Evolutionary conservation across 1,140 invertebrate species (phyloP).

Genomic region (Musca vetustissima): DNA sequence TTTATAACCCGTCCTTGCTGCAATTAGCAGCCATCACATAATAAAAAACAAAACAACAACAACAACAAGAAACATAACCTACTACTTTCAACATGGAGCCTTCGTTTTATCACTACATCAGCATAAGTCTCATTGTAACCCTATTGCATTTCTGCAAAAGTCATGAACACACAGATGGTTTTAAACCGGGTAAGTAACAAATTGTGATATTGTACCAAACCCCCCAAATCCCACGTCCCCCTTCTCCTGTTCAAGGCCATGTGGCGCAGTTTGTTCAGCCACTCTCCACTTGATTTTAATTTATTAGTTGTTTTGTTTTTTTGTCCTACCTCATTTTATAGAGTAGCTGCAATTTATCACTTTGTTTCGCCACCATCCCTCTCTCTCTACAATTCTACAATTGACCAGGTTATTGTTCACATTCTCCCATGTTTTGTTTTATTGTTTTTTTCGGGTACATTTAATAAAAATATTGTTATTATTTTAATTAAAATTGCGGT

Average conservation of each 20-base stretch:
- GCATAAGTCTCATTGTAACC: constrained; percentile 35
- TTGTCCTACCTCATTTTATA: too few species aligned
- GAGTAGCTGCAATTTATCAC: too few species aligned
- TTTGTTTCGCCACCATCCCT: too few species aligned
- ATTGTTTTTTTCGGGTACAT: background rate
- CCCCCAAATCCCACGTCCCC: too few species aligned
- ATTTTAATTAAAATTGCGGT: constrained; percentile 17
- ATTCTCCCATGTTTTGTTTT: background rate
- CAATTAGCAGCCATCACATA: background rate
- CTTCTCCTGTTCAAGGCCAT: too few species aligned
- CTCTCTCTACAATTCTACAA: too few species aligned
- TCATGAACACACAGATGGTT: constrained; percentile 48
- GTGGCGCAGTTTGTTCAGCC: too few species aligned
- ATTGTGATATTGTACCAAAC: too few species aligned
- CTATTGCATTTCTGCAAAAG: constrained; percentile 35
- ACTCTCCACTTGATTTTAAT: too few species aligned
- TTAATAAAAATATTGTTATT: constrained; percentile 19
- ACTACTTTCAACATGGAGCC: constrained; percentile 15
- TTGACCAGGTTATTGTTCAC: background rate
- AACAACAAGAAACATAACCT: too few species aligned
- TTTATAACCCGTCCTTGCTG: background rate
- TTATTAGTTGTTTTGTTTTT: too few species aligned
- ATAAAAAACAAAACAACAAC: too few species aligned
- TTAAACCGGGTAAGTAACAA: constrained; percentile 47
- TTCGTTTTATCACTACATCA: constrained; percentile 17